phyloP scores from a whole-genome alignment of 2,113 vertebrate species.

The Prunella himalayana region DNA sequence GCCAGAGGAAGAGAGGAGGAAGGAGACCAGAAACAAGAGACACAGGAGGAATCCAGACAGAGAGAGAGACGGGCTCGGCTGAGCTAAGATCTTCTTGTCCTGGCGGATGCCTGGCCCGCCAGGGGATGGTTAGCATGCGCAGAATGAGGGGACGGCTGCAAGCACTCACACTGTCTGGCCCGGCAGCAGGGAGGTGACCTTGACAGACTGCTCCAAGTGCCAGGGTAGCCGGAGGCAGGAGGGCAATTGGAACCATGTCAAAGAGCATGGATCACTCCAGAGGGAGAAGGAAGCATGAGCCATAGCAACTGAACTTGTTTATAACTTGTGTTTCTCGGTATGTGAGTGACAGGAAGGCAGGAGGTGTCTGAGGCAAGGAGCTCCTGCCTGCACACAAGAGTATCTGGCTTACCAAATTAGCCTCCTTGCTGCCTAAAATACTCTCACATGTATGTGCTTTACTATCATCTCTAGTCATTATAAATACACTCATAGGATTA shows the following conservation, averaged over 20 bases:
- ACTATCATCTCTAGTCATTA: not conserved
- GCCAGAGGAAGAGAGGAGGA: constrained; percentile 19
- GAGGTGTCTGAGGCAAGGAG: not conserved
- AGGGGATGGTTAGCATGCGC: constrained; percentile 26
- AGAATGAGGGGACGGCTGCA: not conserved
- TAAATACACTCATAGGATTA: not conserved
- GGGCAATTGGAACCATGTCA: not conserved
- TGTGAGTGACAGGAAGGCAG: constrained; percentile 18
- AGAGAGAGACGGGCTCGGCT: not conserved
- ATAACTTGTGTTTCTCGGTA: constrained; percentile 11
- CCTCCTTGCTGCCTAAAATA: not conserved
- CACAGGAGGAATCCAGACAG: constrained; percentile 37
- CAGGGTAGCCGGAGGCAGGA: not conserved
- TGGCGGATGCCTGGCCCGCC: not conserved
- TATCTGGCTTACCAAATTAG: constrained; percentile 8
- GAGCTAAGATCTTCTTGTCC: constrained; percentile 29
- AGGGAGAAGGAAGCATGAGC: constrained; percentile 20
- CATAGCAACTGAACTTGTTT: constrained; percentile 49
- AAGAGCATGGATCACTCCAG: not conserved
- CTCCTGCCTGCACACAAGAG: not conserved
- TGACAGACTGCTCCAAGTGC: constrained; percentile 34
- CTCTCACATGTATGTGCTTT: not conserved
- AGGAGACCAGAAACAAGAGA: constrained; percentile 21
- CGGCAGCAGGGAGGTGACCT: not conserved
- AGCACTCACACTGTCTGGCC: constrained; percentile 19